These are phyloP conservation scores for Asarcornis scutulata DNA, from an alignment of 2,113 vertebrate genomes.

Conservation along the genomic window DNA sequence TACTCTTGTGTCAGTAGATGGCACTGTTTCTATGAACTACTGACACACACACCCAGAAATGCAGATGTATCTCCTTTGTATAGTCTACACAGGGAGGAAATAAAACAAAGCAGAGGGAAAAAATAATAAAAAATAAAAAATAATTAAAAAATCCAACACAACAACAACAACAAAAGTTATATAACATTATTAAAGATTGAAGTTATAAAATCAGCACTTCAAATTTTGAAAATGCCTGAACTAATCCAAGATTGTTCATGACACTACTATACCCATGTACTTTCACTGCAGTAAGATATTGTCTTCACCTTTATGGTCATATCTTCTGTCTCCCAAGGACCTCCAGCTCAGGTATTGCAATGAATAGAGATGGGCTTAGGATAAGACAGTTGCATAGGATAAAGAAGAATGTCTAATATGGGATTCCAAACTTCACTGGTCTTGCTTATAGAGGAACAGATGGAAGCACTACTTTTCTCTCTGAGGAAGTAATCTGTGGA, in stretches of 20 bases:
- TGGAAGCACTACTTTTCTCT: not conserved
- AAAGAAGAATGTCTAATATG: not conserved
- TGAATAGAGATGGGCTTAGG: not conserved
- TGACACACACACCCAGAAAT: not conserved
- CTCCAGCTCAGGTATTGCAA: not conserved
- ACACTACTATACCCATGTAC: not conserved
- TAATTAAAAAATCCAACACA: not conserved
- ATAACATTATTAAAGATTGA: not conserved
- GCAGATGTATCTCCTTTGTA: not conserved
- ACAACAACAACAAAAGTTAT: not conserved
- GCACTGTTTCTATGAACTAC: conserved; percentile 70
- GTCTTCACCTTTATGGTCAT: not conserved
- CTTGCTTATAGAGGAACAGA: not conserved
- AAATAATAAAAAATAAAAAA: not conserved
- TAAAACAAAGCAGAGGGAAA: not conserved
- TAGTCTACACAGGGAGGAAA: not conserved
- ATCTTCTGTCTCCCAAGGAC: not conserved
- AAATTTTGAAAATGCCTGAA: not conserved
- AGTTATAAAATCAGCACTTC: not conserved
- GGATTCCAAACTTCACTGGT: not conserved
- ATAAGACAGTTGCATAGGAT: not conserved
- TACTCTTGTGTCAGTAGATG: conserved; percentile 48
- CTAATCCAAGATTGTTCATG: not conserved
- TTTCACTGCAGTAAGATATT: not conserved
- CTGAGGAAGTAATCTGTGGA: not conserved